Evolutionary conservation across 1,140 invertebrate genomes (phyloP).

Genomic region (Bradynema listronoti): DNA sequence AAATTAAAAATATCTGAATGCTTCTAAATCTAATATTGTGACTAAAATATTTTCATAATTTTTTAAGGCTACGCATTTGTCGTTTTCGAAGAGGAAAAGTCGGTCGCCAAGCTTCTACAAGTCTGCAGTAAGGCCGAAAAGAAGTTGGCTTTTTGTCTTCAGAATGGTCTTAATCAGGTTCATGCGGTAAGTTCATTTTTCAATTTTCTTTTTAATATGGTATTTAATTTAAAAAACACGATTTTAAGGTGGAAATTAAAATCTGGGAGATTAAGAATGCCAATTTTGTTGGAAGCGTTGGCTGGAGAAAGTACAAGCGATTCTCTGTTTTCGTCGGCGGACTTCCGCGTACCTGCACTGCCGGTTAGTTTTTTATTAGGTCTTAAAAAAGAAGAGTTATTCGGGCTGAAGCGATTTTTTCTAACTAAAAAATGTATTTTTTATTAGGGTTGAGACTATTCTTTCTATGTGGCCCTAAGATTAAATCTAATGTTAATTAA

Average conservation of each 20-base stretch:
- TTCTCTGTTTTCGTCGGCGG: constrained; percentile 27
- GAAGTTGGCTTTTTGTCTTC: constrained; percentile 8
- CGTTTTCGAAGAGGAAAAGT: constrained; percentile 19
- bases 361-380: constrained; percentile 8
- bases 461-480: too few relatives aligned
- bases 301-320: constrained; percentile 16
- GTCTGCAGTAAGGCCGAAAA: constrained; percentile 11
- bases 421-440: too few relatives aligned
- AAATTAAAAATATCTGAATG: neutral
- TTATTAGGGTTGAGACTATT: too few relatives aligned
- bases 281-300: constrained; percentile 5
- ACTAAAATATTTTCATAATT: neutral
- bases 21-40: neutral
- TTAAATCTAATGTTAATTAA: too few relatives aligned
- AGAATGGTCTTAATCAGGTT: neutral
- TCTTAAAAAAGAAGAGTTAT: too few relatives aligned
- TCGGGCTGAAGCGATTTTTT: too few relatives aligned
- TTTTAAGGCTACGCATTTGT: constrained; percentile 24
- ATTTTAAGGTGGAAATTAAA: constrained; percentile 26
- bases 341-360: constrained; percentile 24
- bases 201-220: neutral
- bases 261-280: constrained; percentile 24
- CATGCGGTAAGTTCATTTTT: constrained; percentile 12
- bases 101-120: constrained; percentile 21
- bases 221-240: neutral